Percentiles rank a stretch among this genome's conserved stretches.
phyloP scores from a whole-genome alignment of 2,888 invertebrate species.

The Cantharis rufa region DNA sequence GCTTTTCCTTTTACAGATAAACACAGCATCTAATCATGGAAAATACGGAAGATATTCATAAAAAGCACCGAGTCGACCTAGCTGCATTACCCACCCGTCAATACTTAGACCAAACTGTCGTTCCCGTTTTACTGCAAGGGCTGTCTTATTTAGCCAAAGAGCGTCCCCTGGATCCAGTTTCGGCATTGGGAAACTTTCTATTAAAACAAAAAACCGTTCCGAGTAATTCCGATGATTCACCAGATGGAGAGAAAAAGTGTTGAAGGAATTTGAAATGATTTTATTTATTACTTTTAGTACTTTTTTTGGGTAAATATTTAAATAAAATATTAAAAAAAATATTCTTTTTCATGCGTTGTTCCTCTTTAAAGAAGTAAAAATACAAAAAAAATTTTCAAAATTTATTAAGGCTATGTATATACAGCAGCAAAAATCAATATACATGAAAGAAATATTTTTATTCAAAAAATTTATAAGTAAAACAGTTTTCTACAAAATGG shows the following conservation, averaged over 20 bases:
- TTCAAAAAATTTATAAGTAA: not conserved
- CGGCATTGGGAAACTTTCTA: slow-evolving; percentile 88
- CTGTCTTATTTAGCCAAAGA: slow-evolving; percentile 92
- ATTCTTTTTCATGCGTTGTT: too few species aligned
- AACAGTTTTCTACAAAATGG: not conserved
- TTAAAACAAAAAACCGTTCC: slow-evolving; percentile 88
- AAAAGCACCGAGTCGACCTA: slow-evolving; percentile 83
- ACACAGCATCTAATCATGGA: slow-evolving; percentile 55
- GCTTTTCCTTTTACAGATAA: not conserved
- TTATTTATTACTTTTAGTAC: not conserved
- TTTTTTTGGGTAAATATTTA: not conserved
- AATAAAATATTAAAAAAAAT: not conserved
- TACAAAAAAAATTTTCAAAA: not conserved
- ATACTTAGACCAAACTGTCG: slow-evolving; percentile 97
- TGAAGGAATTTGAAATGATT: not conserved
- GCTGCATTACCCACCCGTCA: slow-evolving; percentile 92
- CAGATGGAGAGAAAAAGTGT: slow-evolving; percentile 21
- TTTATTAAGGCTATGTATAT: slow-evolving; percentile 4
- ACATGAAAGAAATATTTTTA: not conserved
- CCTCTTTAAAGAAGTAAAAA: too few species aligned
- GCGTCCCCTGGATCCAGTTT: slow-evolving; percentile 91
- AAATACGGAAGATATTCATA: slow-evolving; percentile 64
- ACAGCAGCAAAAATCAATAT: slow-evolving; percentile 3
- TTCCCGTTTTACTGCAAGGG: slow-evolving; percentile 92
- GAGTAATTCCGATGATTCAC: slow-evolving; percentile 35